These are phyloP conservation scores for Saturnia japonica DNA, from an alignment of 2,888 invertebrate species.

Conservation along the genomic window DNA sequence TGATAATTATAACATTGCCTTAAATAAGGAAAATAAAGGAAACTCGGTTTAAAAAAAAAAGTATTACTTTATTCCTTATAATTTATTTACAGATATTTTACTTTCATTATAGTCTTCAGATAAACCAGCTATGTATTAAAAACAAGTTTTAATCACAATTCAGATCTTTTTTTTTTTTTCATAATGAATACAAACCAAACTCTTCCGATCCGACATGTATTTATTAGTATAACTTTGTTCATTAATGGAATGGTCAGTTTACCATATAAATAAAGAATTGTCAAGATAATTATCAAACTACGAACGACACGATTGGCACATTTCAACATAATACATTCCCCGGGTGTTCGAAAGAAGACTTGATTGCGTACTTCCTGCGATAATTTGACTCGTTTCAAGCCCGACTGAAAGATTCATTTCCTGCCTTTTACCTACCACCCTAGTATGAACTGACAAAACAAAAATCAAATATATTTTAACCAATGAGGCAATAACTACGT, in stretches of 20 bases:
- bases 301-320: conserved; percentile 13
- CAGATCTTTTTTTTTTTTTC: too few species aligned
- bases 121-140: too few species aligned
- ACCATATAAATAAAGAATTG: not conserved
- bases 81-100: too few species aligned
- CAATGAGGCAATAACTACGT: not conserved
- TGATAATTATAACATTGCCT: too few species aligned
- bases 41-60: too few species aligned
- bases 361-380: conserved; percentile 35
- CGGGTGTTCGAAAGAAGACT: conserved; percentile 7
- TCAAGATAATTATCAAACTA: conserved; percentile 6
- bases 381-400: conserved; percentile 27
- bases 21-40: too few species aligned
- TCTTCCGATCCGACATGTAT: too few species aligned
- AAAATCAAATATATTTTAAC: not conserved
- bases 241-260: not conserved
- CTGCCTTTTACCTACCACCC: conserved; percentile 17
- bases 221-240: not conserved
- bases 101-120: too few species aligned
- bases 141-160: too few species aligned
- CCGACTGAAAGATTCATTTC: conserved; percentile 27
- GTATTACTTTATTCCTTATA: too few species aligned
- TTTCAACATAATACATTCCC: conserved; percentile 2
- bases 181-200: too few species aligned
- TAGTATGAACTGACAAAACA: not conserved